Evolutionary conservation across 2,797 vertebrate genomes (phyloP), one percentile per base, ranked within the genome.

Genomic region (Salarias fasciatus): DNA sequence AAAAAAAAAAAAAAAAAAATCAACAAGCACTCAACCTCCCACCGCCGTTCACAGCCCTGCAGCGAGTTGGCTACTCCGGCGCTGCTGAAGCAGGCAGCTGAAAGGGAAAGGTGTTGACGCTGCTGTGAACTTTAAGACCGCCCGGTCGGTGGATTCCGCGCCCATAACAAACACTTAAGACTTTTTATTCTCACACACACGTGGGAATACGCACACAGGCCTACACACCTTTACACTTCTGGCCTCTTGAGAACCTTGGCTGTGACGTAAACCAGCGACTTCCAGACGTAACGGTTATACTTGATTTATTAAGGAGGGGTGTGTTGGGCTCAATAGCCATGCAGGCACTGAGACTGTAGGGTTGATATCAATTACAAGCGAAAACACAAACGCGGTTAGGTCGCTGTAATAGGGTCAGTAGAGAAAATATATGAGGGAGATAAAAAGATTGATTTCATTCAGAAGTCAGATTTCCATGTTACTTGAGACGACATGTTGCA

Each of bases 101-200:
- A 72, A 62, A 64, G 53, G 58, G 36, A 69, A 80, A 80, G 83
- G 71, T 83, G 85, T 74, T 70, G 68, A 40, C 75, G 63, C 54
- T 77, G 63, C 54, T 0, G 44, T 69, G 62, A 75, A 83, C 63
- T 77, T 79, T 65, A 69, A 77, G 55, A 79, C 30, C 7, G 24
- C 49, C 50, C 45, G 45, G 38, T 36, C 61, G 65, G 9, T 69
- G 53, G 24, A 61, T 53, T 52, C 18, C 54, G 37, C 29, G 15
- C 44, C 14, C 57, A 35, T 29, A 66, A 48, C 49, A 46, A 47
- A 18, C 15, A 10, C 18, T 66, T 68, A n/a, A n/a, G n/a, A n/a
- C n/a, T 28, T 69, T 75, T 60, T 44, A 53, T 53, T 69, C 51
- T 56, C 60, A 56, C 44, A 36, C 24, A 5, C 6, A 45, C 40